Evolutionary conservation across 2,888 invertebrate species (phyloP).

Genomic region (Ectobius pallidus): DNA sequence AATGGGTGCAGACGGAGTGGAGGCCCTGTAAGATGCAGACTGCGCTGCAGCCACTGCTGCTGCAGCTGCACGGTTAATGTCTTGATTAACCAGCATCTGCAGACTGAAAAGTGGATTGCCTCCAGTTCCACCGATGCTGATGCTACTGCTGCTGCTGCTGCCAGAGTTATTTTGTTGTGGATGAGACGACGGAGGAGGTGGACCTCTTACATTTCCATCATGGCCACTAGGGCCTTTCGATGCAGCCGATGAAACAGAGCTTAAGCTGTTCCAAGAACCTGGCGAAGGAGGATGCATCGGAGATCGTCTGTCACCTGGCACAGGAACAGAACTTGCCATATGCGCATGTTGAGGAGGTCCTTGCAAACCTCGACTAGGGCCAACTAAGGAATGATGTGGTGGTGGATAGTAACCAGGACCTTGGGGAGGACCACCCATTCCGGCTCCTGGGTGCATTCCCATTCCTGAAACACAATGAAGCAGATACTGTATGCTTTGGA

Average conservation of each 20-base stretch:
- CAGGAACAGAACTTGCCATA: conserved; percentile 30
- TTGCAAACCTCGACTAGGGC: conserved; percentile 25
- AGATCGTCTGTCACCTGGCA: conserved; percentile 20
- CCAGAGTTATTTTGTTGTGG: conserved; percentile 12
- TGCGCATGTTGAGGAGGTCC: conserved; percentile 41
- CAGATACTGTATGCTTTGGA: too few relatives aligned
- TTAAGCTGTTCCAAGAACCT: conserved; percentile 34
- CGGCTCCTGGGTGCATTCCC: conserved; percentile 27
- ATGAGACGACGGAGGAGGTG: conserved; percentile 30
- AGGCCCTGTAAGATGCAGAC: conserved; percentile 32
- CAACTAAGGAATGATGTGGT: conserved; percentile 30
- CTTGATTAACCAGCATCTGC: conserved; percentile 55
- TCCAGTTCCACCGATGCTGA: conserved; percentile 44
- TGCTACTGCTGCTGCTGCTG: neutral
- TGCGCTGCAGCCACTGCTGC: conserved; percentile 32
- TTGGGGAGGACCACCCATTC: conserved; percentile 29
- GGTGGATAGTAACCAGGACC: conserved; percentile 37
- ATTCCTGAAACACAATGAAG: conserved; percentile 26
- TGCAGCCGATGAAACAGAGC: neutral
- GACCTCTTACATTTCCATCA: conserved; percentile 11
- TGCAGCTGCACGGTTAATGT: conserved; percentile 51
- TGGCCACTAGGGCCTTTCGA: conserved; percentile 12
- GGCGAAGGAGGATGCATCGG: conserved; percentile 16
- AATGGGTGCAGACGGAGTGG: conserved; percentile 26
- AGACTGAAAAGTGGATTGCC: conserved; percentile 54